Percentiles rank a stretch among this genome's conserved stretches.
Conservation (phyloP, 2,797 vertebrate genomes). For the Clarias fuscus region DNA sequence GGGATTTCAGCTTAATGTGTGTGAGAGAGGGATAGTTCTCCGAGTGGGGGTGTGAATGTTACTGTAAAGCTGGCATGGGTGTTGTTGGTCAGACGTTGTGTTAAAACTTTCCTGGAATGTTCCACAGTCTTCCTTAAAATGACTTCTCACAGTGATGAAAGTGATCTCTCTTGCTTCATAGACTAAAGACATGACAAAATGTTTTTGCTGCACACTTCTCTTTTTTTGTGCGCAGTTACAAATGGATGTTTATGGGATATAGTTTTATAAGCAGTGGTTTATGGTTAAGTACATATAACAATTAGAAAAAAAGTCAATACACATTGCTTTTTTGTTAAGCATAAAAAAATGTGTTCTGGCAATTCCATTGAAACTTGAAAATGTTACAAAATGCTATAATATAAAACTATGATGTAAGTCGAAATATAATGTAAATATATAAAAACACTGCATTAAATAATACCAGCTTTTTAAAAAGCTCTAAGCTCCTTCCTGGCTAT, state of each 20-base stretch:
- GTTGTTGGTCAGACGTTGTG: background rate
- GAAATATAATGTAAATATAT: too few species aligned
- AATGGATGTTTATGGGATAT: background rate
- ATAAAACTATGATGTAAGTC: too few species aligned
- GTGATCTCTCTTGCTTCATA: slow-evolving; percentile 21
- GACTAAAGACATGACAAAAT: background rate
- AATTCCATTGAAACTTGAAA: background rate
- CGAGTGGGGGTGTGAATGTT: slow-evolving; percentile 6
- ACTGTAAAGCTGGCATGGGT: slow-evolving; percentile 17
- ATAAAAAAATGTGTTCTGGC: too few species aligned
- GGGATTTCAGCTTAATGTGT: background rate
- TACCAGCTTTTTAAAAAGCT: background rate
- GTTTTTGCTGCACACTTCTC: slow-evolving; percentile 16
- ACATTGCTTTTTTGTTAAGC: too few species aligned
- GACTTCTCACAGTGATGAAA: slow-evolving; percentile 30
- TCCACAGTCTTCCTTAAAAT: slow-evolving; percentile 9
- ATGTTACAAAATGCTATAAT: too few species aligned
- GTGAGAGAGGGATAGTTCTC: background rate
- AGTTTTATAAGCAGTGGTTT: background rate
- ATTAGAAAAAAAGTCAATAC: background rate
- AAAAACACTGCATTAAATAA: too few species aligned
- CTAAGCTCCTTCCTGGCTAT: background rate
- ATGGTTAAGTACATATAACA: background rate
- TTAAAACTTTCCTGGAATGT: slow-evolving; percentile 32
- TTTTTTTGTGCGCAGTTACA: background rate